Base-by-base conservation (phyloP, 2,113 vertebrate genomes). In the Muntiacus muntjak region DNA sequence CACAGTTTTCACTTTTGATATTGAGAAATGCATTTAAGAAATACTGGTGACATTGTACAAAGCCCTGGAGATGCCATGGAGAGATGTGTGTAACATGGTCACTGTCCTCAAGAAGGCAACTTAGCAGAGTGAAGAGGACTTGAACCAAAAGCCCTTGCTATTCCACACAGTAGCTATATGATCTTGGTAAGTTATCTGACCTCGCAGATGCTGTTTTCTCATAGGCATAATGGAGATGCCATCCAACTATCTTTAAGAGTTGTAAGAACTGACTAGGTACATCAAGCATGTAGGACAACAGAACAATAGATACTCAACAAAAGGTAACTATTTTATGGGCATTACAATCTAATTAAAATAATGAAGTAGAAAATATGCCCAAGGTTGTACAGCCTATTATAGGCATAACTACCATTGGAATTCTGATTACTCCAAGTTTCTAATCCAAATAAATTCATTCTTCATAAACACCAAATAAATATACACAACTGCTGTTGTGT, bases 351-450 rank as follows among this genome's bases (percentile, higher is more conserved):
- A 91, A 92, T 58, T 82, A 93, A 86, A 67, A 91, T 76, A 95
- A 91, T 8, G 47, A 92, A 95, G 64, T 1, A 83, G 54, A 93
- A 96, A 95, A 95, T 55, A 82, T 45, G n/a, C n/a, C 40, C 52
- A 93, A 93, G 28, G 50, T 57, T 93, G 58, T 81, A 89, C 7
- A 95, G 50, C 7, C 83, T 97, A 90, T 88, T 64, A 90, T 43
- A 21, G 52, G 30, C 12, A 58, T 50, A 97, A 79, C 43, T 93
- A 87, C 43, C 67, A 86, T 0, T 78, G 15, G 55, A 97, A 96
- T 94, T 54, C 30, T 92, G 28, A 96, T 90, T 91, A 95, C 36
- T 94, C 23, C 81, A 95, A 91, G 14, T 92, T 96, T 94, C 84
- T 87, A 89, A 86, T 50, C 57, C 90, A 92, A 95, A 47, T 81